Evolutionary conservation across 1,140 invertebrate species (phyloP).

Genomic region (Eupristina koningsbergeri): DNA sequence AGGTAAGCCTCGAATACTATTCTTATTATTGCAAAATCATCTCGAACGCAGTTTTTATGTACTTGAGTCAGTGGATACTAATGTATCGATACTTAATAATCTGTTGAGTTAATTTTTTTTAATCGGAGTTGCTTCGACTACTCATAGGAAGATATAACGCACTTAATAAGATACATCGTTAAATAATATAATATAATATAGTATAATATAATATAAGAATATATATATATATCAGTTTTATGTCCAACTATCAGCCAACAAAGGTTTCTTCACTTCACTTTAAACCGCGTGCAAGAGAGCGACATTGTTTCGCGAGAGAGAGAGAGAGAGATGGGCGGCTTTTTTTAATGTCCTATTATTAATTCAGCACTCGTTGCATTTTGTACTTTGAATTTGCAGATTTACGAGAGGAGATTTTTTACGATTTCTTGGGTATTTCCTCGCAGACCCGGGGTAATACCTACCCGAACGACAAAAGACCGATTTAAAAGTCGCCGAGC

Average conservation of each 20-base stretch:
- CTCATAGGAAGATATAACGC: not conserved
- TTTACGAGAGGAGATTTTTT: no score
- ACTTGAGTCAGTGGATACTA: not conserved
- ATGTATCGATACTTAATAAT: not conserved
- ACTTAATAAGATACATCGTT: not conserved
- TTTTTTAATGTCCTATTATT: no score
- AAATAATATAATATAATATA: no score
- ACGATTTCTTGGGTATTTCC: no score
- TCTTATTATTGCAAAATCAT: not conserved
- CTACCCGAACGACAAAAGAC: not conserved
- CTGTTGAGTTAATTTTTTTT: not conserved
- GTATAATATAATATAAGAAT: no score
- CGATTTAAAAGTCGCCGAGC: not conserved
- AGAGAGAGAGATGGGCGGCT: no score
- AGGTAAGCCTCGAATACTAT: not conserved
- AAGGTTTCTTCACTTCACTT: not conserved
- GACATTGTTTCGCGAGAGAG: not conserved
- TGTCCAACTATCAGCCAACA: not conserved
- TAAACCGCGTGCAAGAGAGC: not conserved
- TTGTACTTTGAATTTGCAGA: no score
- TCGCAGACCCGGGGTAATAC: no score
- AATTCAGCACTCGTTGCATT: no score
- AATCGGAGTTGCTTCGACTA: not conserved
- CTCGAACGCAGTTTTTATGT: not conserved
- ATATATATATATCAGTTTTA: not conserved